Base-by-base conservation (phyloP, 37 sponge, comb jelly and placozoan genomes). In the Dysidea cf. avara region DNA sequence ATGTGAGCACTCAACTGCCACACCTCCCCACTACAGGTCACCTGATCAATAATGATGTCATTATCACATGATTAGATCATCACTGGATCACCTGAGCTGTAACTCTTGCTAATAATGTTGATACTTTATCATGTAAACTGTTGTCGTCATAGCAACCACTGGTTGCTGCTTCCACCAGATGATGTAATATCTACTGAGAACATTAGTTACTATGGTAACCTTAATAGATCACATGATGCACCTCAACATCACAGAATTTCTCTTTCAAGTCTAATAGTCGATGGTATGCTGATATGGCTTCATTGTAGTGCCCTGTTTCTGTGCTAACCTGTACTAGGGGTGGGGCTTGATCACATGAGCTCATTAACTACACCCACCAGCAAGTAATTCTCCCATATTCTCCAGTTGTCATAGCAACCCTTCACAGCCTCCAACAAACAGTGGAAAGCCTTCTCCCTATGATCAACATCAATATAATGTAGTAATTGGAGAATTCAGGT, bases 361-460 rank as follows among this genome's bases (percentile, higher is more conserved):
- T 43, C 5, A 9, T 9, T 12, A 12, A 43, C 46, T 43, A 43
- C 46, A 12, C 76, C 36, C 28, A 92, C 93, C 77, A 92, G n/a
- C 7, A 96, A 77, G 53, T 71, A 89, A 72, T 96, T 96, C 56
- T 96, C 97, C 97, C 97, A 96, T 1, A 96, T 82, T 59, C 78
- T 92, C 87, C 90, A 89, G 71, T 82, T 89, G 53, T 92, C 87
- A 72, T 75, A 96, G 69, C 75, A 67, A n/a, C 81, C 71, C 50
- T 80, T 78, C 0, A 89, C 43, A 9, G 97, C 90, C 60, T 96
- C 94, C 54, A 86, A 61, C 55, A 66, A 84, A 12, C 81, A 63
- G 36, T 51, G 53, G 22, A 68, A 81, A 1, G 96, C 96, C 39
- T 74, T 69, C 7, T 32, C 32, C 39, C 93, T n/a, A n/a, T 92